Evolutionary conservation across 2,113 vertebrate species (phyloP).

Genomic region (Scomber scombrus): DNA sequence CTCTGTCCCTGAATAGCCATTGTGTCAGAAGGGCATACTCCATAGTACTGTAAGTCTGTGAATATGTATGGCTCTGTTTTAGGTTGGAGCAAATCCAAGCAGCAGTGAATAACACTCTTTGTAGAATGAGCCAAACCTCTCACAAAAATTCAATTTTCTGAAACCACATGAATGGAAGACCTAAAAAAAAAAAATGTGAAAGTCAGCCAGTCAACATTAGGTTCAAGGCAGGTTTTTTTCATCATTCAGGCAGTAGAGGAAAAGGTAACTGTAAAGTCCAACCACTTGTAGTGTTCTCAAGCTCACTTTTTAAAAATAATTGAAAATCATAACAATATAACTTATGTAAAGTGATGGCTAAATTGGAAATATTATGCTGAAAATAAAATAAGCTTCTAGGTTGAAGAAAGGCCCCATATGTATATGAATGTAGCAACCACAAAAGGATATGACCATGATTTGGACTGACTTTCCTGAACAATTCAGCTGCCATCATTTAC

Average conservation of each 20-base stretch:
- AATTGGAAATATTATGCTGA: neutral
- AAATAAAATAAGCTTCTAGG: neutral
- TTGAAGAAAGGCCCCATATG: neutral
- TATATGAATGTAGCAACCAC: neutral
- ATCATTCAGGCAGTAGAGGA: neutral
- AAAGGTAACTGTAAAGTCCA: constrained; percentile 21
- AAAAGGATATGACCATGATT: constrained; percentile 12
- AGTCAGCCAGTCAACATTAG: constrained; percentile 21
- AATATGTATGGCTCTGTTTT: constrained; percentile 50
- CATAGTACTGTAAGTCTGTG: constrained; percentile 28
- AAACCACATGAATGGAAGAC: constrained; percentile 51
- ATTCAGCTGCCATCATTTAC: constrained; percentile 28
- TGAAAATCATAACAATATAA: no score
- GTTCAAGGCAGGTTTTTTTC: constrained; percentile 37
- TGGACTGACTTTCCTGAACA: constrained; percentile 13
- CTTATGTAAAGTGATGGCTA: no score
- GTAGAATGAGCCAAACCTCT: constrained; percentile 51
- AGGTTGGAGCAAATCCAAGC: constrained; percentile 35
- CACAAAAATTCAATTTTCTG: constrained; percentile 44
- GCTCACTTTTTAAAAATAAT: no score
- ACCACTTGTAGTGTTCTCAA: constrained; percentile 12
- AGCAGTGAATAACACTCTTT: constrained; percentile 49
- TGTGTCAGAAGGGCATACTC: constrained; percentile 36
- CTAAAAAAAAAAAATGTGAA: constrained; percentile 36
- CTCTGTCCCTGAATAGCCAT: constrained; percentile 30